Evolutionary conservation across 2,797 vertebrate species (phyloP).

Genomic region (Sphaeramia orbicularis): DNA sequence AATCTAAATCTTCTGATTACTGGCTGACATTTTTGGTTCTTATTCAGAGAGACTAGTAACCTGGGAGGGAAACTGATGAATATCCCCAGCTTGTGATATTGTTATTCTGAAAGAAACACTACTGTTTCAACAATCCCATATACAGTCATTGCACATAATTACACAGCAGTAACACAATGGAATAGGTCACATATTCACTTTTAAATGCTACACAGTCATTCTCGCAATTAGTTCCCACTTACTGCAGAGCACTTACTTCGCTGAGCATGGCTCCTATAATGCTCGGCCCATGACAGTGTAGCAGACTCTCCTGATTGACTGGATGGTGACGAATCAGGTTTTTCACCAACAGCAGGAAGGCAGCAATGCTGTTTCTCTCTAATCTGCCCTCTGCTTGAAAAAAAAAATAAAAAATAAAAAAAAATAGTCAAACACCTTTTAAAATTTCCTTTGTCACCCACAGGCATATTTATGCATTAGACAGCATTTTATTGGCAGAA

Average conservation of each 20-base stretch:
- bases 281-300: slow-evolving; percentile 93
- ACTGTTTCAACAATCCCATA: slow-evolving; percentile 44
- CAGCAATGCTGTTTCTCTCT: slow-evolving; percentile 92
- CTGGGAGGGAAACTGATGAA: slow-evolving; percentile 17
- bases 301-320: slow-evolving; percentile 94
- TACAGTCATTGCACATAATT: slow-evolving; percentile 55
- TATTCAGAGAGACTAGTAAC: slow-evolving; percentile 19
- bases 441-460: slow-evolving; percentile 55
- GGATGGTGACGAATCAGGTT: slow-evolving; percentile 91
- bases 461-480: slow-evolving; percentile 37
- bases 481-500: slow-evolving; percentile 39
- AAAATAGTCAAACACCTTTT: slow-evolving; percentile 43
- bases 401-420: slow-evolving; percentile 50
- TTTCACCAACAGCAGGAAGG: slow-evolving; percentile 95
- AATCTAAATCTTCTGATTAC: no score
- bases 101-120: slow-evolving; percentile 45
- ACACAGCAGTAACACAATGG: slow-evolving; percentile 23
- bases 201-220: slow-evolving; percentile 49
- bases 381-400: slow-evolving; percentile 88
- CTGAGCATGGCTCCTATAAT: slow-evolving; percentile 93
- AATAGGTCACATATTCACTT: slow-evolving; percentile 59
- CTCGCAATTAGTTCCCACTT: slow-evolving; percentile 19
- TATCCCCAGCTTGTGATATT: slow-evolving; percentile 41
- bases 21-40: slow-evolving; percentile 7
- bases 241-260: slow-evolving; percentile 85